Percentiles rank a stretch among this genome's conserved stretches.
Conservation (phyloP, 2,888 invertebrate genomes). For the Oligia fasciuncula region DNA sequence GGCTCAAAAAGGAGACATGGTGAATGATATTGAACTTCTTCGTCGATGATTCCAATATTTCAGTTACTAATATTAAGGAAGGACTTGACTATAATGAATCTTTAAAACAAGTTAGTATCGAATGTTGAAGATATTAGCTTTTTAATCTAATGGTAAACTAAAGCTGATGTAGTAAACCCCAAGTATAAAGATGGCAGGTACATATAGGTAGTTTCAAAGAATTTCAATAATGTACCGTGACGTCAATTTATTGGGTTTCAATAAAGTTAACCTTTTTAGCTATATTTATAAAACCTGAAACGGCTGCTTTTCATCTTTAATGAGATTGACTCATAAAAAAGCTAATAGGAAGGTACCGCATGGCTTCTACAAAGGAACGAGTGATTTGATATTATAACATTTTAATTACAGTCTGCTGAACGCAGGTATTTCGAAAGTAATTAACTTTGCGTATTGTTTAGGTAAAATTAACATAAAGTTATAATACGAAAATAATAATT, state of each 20-base stretch:
- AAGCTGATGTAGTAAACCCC: background rate
- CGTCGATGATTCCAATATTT: background rate
- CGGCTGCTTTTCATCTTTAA: background rate
- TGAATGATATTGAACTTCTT: background rate
- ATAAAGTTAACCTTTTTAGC: background rate
- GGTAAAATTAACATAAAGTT: background rate
- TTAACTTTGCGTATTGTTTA: background rate
- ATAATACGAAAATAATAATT: background rate
- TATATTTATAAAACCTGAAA: background rate
- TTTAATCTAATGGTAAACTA: background rate
- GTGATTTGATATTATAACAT: background rate
- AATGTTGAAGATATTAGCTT: background rate
- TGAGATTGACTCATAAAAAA: background rate
- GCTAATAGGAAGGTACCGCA: too few relatives aligned
- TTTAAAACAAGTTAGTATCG: background rate
- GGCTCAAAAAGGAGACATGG: background rate
- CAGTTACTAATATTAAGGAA: background rate
- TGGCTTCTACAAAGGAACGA: too few relatives aligned
- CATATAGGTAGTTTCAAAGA: background rate
- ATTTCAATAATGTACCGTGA: background rate
- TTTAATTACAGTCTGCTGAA: constrained; percentile 8
- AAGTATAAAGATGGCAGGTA: background rate
- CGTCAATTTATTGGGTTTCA: background rate
- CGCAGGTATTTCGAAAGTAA: background rate
- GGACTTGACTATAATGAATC: too few relatives aligned